These are phyloP conservation scores for Unio pictorum DNA, from an alignment of 2,888 invertebrate species.

Conservation along the genomic window DNA sequence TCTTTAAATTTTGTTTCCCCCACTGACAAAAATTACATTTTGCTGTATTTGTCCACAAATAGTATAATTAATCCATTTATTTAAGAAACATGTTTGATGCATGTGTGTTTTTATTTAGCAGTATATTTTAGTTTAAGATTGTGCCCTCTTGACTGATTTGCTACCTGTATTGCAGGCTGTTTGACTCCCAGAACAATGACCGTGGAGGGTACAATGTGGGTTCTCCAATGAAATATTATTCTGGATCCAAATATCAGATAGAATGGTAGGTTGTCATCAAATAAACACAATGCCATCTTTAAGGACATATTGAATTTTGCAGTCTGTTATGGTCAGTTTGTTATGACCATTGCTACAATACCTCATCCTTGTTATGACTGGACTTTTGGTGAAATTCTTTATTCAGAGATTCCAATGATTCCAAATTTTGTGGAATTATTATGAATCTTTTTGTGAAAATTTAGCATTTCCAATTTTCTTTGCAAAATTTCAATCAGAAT, in stretches of 20 bases:
- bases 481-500: too few relatives aligned
- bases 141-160: conserved; percentile 1
- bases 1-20: too few relatives aligned
- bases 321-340: neutral
- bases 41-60: too few relatives aligned
- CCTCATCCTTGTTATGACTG: too few relatives aligned
- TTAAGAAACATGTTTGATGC: neutral
- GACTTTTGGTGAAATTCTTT: too few relatives aligned
- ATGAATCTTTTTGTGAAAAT: too few relatives aligned
- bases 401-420: too few relatives aligned
- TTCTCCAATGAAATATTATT: conserved; percentile 63
- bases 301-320: neutral
- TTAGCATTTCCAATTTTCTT: too few relatives aligned
- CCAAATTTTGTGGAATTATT: too few relatives aligned
- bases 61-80: neutral
- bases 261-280: conserved; percentile 62
- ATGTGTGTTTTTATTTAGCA: neutral
- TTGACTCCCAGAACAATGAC: conserved; percentile 71
- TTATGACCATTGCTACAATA: too few relatives aligned
- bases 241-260: conserved; percentile 65
- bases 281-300: neutral
- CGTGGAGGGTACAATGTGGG: conserved; percentile 71
- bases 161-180: conserved; percentile 59
- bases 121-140: neutral
- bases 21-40: too few relatives aligned